Conservation (phyloP, 2,113 vertebrate genomes). For the Laticauda laticaudata region DNA sequence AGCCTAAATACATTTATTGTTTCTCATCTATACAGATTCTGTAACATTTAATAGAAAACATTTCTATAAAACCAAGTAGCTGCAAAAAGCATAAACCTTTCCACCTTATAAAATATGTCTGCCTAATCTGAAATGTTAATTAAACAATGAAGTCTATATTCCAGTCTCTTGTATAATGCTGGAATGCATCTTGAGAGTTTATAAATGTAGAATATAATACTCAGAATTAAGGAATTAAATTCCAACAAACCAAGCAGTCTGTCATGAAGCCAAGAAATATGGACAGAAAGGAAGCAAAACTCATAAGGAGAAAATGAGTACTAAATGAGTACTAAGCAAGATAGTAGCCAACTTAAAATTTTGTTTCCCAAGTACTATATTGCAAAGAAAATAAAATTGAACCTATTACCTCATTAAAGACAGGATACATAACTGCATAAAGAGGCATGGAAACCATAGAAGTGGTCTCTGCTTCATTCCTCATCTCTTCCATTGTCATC, state of each 20-base stretch:
- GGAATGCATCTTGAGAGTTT: background rate
- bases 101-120: background rate
- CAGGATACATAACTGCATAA: slow-evolving; percentile 92
- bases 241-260: background rate
- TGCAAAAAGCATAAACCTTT: background rate
- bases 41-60: background rate
- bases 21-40: background rate
- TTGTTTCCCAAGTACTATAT: background rate
- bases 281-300: background rate
- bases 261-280: background rate
- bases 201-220: background rate
- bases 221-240: slow-evolving; percentile 14
- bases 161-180: background rate
- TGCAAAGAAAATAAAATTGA: background rate
- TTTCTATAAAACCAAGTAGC: background rate
- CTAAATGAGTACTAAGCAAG: background rate
- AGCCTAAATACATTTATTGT: background rate
- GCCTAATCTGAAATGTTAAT: background rate
- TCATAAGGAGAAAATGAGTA: background rate
- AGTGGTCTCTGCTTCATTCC: slow-evolving; percentile 91
- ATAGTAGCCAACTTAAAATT: background rate
- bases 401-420: slow-evolving; percentile 86
- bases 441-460: slow-evolving; percentile 92
- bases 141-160: background rate
- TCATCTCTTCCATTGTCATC: slow-evolving; percentile 97